Evolutionary conservation across 2,113 vertebrate species (phyloP).

Genomic region (Zosterops hypoxanthus): DNA sequence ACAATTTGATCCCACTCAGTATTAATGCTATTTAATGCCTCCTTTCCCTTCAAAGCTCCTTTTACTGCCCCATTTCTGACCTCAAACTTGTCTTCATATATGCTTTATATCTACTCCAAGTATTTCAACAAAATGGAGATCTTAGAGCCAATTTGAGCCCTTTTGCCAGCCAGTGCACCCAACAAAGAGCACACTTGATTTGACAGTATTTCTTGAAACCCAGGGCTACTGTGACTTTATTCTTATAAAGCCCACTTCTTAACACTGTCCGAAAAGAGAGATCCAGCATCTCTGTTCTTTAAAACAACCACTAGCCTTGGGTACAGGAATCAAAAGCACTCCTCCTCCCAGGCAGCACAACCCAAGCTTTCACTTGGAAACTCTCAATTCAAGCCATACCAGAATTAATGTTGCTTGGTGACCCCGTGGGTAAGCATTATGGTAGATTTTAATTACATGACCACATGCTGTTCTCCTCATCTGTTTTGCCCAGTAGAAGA

Average conservation of each 20-base stretch:
- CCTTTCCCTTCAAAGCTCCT: background rate
- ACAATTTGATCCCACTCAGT: constrained; percentile 1
- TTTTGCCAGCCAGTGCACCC: background rate
- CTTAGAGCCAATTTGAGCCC: background rate
- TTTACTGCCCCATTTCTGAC: background rate
- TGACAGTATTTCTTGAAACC: background rate
- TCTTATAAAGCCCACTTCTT: background rate
- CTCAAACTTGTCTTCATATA: background rate
- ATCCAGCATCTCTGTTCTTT: background rate
- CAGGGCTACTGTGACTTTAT: background rate
- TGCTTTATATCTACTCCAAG: background rate
- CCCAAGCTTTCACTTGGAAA: background rate
- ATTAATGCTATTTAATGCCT: background rate
- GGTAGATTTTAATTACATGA: constrained; percentile 40
- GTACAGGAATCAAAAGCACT: background rate
- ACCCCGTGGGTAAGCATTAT: background rate
- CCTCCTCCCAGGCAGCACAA: background rate
- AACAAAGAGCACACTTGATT: background rate
- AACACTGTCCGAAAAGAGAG: background rate
- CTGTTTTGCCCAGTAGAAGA: constrained; percentile 32
- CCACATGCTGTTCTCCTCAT: constrained; percentile 35
- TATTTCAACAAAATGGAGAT: background rate
- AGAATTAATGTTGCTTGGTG: background rate
- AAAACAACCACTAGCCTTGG: background rate
- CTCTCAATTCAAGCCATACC: background rate